A percentile compares a stretch with the other conserved stretches of the same genome.
Conservation (phyloP, 2,888 invertebrate species). For the Eumerus sabulonum region DNA sequence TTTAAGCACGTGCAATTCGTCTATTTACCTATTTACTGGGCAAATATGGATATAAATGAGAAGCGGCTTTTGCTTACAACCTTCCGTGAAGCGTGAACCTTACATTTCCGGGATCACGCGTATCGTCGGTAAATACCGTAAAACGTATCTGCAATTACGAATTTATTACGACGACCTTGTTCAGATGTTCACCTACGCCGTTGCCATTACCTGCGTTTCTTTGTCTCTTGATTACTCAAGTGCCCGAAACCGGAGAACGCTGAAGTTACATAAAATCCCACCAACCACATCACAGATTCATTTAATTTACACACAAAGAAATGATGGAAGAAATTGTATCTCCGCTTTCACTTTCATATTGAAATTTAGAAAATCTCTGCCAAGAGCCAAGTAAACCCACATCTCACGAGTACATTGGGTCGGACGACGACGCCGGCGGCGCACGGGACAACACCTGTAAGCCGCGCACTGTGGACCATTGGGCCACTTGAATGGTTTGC, state of each 20-base stretch:
- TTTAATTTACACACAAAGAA: conserved; percentile 4
- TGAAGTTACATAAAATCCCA: conserved; percentile 10
- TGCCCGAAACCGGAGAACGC: conserved; percentile 15
- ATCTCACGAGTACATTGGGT: not conserved
- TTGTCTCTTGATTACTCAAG: conserved; percentile 24
- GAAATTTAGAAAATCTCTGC: conserved; percentile 29
- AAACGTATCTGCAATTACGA: not conserved
- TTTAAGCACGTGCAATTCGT: no score
- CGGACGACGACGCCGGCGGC: no score
- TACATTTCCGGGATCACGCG: conserved; percentile 28
- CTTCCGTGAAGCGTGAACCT: not conserved
- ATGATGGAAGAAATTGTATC: not conserved
- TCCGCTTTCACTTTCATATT: conserved; percentile 46
- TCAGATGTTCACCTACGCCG: not conserved
- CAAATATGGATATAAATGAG: no score
- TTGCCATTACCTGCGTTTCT: not conserved
- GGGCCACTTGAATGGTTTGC: conserved; percentile 7
- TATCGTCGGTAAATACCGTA: conserved; percentile 18
- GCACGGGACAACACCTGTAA: no score
- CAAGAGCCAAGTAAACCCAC: not conserved
- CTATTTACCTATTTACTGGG: no score
- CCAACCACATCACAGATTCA: not conserved
- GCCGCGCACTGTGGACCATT: no score
- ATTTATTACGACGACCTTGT: conserved; percentile 32
- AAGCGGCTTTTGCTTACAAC: not conserved